Evolutionary conservation across 2,113 vertebrate species (phyloP).

Genomic region (Leptobrachium leishanense): DNA sequence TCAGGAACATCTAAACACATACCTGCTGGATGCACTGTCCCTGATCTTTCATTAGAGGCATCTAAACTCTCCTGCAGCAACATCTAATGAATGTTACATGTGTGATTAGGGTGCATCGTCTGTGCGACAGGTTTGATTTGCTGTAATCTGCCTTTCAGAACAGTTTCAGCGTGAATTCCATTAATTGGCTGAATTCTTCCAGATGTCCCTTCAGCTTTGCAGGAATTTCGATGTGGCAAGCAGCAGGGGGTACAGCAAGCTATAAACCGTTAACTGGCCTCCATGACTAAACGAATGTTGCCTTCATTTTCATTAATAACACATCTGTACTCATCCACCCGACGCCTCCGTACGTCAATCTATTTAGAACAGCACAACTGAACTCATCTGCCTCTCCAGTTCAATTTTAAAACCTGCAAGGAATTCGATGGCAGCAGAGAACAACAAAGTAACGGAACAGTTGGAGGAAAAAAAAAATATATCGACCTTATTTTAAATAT

Average conservation of each 20-base stretch:
- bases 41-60: conserved; percentile 85
- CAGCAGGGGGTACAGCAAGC: conserved; percentile 77
- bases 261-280: conserved; percentile 79
- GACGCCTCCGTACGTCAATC: conserved; percentile 79
- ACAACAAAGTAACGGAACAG: not conserved
- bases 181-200: conserved; percentile 86
- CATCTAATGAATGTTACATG: conserved; percentile 81
- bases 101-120: conserved; percentile 84
- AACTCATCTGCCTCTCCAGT: conserved; percentile 55
- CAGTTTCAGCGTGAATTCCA: conserved; percentile 75
- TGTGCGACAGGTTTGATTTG: conserved; percentile 82
- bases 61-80: conserved; percentile 79
- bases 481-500: too few species aligned
- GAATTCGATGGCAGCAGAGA: not conserved
- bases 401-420: conserved; percentile 34
- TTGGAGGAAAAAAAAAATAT: not conserved
- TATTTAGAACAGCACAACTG: conserved; percentile 74
- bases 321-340: conserved; percentile 75
- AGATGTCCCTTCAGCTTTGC: conserved; percentile 84
- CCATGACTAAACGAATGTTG: conserved; percentile 79
- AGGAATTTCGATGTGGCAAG: conserved; percentile 82
- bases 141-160: conserved; percentile 84
- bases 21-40: conserved; percentile 79
- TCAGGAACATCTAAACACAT: conserved; percentile 79
- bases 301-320: conserved; percentile 85